These are phyloP conservation scores for Silurus glanis DNA, from an alignment of 2,113 vertebrate genomes.

Conservation along the genomic window DNA sequence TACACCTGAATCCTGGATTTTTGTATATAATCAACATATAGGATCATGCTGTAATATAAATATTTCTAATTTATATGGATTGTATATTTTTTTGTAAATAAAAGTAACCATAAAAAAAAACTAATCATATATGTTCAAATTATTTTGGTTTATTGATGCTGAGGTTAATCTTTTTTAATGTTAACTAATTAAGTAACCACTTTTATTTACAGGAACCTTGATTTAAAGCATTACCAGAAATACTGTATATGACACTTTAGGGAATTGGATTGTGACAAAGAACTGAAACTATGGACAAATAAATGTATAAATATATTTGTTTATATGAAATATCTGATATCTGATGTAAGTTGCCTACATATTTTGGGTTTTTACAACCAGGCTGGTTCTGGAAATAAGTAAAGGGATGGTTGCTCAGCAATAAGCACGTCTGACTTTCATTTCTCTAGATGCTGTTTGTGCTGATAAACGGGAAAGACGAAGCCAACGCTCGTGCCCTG, in stretches of 20 bases:
- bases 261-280: not conserved
- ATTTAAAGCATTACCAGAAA: not conserved
- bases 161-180: not conserved
- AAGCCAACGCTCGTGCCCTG: constrained; percentile 73
- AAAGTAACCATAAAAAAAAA: not conserved
- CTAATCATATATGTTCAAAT: not conserved
- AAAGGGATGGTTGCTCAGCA: not conserved
- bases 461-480: constrained; percentile 76
- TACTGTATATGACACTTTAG: not conserved
- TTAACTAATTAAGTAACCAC: not conserved
- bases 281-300: not conserved
- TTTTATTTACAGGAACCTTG: not conserved
- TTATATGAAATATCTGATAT: not conserved
- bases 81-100: not conserved
- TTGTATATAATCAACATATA: not conserved
- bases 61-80: not conserved
- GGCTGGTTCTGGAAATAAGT: not conserved
- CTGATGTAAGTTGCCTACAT: not conserved
- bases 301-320: not conserved
- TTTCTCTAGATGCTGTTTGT: constrained; percentile 86
- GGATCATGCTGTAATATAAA: not conserved
- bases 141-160: not conserved
- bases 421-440: constrained; percentile 15
- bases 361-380: not conserved
- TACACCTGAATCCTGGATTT: not conserved